Percentiles rank a stretch among this genome's conserved stretches.
Evolutionary conservation across 2,888 invertebrate species (phyloP).

Genomic region (Eupithecia exiguata): DNA sequence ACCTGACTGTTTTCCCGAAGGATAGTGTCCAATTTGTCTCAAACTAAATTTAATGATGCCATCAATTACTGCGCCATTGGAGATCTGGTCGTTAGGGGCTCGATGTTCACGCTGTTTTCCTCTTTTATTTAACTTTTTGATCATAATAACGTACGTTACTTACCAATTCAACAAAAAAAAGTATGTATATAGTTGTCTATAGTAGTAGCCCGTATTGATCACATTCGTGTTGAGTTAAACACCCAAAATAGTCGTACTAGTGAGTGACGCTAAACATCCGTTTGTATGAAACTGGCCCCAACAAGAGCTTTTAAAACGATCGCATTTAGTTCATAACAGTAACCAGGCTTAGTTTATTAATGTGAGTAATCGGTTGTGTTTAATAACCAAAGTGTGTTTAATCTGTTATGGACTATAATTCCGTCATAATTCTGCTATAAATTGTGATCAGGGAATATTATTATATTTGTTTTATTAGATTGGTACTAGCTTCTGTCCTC

Average conservation of each 20-base stretch:
- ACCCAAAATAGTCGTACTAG: not conserved
- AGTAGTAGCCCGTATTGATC: too few relatives aligned
- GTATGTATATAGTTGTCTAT: too few relatives aligned
- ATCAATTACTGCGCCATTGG: constrained; percentile 54
- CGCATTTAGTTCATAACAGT: constrained; percentile 52
- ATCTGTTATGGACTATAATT: constrained; percentile 17
- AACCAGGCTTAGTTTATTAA: constrained; percentile 46
- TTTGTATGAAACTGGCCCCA: constrained; percentile 6
- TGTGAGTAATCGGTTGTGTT: constrained; percentile 31
- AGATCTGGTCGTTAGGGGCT: constrained; percentile 33
- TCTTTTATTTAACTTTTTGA: not conserved
- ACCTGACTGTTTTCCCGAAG: constrained; percentile 37
- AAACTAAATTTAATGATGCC: constrained; percentile 59
- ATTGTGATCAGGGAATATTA: constrained; percentile 13
- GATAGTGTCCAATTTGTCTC: constrained; percentile 52
- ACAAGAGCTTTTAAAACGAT: constrained; percentile 46
- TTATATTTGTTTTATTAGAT: constrained; percentile 1
- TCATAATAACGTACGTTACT: not conserved
- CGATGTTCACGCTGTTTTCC: not conserved
- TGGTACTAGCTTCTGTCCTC: not conserved
- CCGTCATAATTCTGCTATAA: constrained; percentile 7
- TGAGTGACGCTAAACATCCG: not conserved
- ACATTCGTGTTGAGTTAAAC: not conserved
- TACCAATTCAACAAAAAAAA: too few relatives aligned
- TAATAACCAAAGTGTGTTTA: constrained; percentile 22